Evolutionary conservation across 2,888 invertebrate species (phyloP), one percentile per base, ranked within the genome.

Genomic region (Sialis fuliginosa): DNA sequence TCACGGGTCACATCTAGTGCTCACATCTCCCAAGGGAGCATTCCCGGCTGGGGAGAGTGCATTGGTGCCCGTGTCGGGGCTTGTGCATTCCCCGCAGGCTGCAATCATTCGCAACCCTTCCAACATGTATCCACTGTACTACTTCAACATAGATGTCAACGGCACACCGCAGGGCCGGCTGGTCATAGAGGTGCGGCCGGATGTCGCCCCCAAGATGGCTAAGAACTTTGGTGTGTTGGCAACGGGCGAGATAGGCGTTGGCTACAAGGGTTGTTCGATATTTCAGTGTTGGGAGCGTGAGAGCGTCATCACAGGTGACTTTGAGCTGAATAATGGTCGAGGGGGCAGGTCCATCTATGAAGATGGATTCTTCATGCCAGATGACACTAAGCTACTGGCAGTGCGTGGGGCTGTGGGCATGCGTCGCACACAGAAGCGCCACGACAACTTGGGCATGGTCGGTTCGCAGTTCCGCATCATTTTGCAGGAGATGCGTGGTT

Each of bases 221-320:
- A 80, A 81, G 60, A 85, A 85, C 63, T 86, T 86, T 60, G 74
- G 77, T 46, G 72, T 78, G 22, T 66, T 85, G 42, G 72, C 80
- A 13, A 79, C 79, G 7, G 81, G 83, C 43, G 83, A 83, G 57
- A 70, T 77, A 33, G 83, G 85, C 31, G 74, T 78, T 56, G 81
- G 84, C 42, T 86, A 84, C 64, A 81, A 80, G 56, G 85, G 85
- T 39, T 86, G 86, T 62, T 71, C 77, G 54, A 78, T 86, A 55
- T 86, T 85, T 64, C 84, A 85, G 61, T 83, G 84, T 59, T 85
- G 85, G 85, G 81, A 80, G 56, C 79, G 80, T 52, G 84, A 86
- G 61, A 83, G 83, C 60, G 79, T 86, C 43, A 83, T 85, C 54
- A 81, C 81, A 10, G 84, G 84, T 13, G 86, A 86, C 63, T 84